Evolutionary conservation across 2,797 vertebrate genomes (phyloP).

Genomic region (Oreochromis grahami): DNA sequence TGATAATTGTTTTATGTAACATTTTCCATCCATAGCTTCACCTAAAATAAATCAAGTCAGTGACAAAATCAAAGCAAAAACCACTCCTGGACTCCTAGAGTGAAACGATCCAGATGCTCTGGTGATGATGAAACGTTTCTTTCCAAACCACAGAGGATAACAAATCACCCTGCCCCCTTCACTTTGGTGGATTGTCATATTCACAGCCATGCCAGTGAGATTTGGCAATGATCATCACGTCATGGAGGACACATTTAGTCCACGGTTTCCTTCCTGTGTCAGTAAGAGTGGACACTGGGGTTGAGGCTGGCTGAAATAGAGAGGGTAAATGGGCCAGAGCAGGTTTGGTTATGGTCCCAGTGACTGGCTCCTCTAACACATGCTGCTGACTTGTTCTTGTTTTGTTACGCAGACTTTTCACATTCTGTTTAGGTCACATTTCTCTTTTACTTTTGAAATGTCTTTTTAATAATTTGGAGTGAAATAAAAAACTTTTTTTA

Average conservation of each 20-base stretch:
- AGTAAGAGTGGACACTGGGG: background rate
- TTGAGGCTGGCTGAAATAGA: background rate
- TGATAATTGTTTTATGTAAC: background rate
- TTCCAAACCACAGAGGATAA: background rate
- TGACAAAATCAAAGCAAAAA: background rate
- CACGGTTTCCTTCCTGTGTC: background rate
- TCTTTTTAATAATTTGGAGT: background rate
- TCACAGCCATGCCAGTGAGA: background rate
- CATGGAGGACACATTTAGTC: background rate
- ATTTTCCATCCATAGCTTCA: background rate
- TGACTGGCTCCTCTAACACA: background rate
- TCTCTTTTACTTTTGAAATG: fast-evolving
- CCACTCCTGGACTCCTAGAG: background rate
- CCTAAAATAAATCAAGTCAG: background rate
- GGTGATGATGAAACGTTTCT: background rate
- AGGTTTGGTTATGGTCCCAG: background rate
- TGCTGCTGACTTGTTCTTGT: background rate
- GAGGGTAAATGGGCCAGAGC: background rate
- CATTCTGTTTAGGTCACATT: background rate
- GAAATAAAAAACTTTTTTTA: background rate
- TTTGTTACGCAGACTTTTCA: background rate
- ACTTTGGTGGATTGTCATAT: background rate
- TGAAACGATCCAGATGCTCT: background rate
- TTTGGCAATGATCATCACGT: background rate
- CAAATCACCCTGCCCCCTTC: background rate